phyloP scores from a whole-genome alignment of 1,140 invertebrate genomes.

The Pristionchus pacificus region DNA sequence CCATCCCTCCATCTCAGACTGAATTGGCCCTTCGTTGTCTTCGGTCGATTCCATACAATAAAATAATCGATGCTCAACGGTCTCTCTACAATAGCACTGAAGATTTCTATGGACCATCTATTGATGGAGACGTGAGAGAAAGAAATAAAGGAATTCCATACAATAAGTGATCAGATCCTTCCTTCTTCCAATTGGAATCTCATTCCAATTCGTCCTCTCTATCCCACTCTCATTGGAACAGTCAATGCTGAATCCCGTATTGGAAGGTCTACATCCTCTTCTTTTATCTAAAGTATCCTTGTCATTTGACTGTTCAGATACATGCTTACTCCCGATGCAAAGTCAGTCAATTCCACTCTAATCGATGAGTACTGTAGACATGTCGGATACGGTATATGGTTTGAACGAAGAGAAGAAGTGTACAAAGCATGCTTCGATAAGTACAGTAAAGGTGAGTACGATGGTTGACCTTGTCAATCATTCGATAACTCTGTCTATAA shows the following conservation, averaged over 20 bases:
- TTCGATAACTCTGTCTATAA: background rate
- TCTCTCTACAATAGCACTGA: background rate
- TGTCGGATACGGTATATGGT: background rate
- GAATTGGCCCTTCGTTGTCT: background rate
- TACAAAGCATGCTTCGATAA: background rate
- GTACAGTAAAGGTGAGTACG: background rate
- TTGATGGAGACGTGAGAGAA: background rate
- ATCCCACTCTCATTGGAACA: background rate
- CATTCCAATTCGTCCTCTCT: background rate
- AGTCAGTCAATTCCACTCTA: background rate
- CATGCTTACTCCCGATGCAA: background rate
- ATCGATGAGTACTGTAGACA: background rate
- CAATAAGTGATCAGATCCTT: background rate
- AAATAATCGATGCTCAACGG: background rate
- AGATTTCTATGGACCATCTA: background rate
- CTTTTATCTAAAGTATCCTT: too few species aligned
- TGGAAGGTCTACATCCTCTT: background rate
- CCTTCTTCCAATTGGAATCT: background rate
- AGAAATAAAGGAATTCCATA: background rate
- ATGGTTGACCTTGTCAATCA: too few species aligned
- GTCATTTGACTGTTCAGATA: background rate
- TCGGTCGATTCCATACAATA: background rate
- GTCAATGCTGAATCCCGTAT: background rate
- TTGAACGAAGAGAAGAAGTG: background rate
- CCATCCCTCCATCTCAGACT: background rate